Percentiles rank a stretch among this genome's conserved stretches.
These are phyloP conservation scores for Austrofundulus limnaeus DNA, from an alignment of 2,113 vertebrate genomes.

Conservation along the genomic window DNA sequence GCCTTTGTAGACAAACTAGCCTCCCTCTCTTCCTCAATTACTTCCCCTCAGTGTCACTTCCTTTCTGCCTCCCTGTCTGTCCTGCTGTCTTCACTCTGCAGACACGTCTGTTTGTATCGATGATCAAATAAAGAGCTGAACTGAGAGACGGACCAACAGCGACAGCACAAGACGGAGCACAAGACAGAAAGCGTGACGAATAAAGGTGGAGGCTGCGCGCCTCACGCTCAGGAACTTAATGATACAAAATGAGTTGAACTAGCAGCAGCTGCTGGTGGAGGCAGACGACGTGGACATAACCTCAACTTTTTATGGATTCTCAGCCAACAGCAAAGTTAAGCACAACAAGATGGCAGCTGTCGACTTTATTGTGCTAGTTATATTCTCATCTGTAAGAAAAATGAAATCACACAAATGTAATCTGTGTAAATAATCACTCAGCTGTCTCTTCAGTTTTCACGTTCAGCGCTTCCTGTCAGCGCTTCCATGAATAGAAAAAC, in stretches of 20 bases:
- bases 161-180: conserved; percentile 23
- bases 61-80: conserved; percentile 16
- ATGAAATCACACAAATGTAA: not conserved
- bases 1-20: not conserved
- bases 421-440: not conserved
- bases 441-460: not conserved
- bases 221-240: conserved; percentile 19
- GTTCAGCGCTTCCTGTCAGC: not conserved
- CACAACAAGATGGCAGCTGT: not conserved
- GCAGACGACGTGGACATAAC: too few relatives aligned
- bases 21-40: not conserved
- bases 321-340: conserved; percentile 5
- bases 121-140: conserved; percentile 21
- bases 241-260: not conserved
- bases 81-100: conserved; percentile 16
- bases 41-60: conserved; percentile 15
- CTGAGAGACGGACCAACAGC: conserved; percentile 17
- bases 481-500: not conserved
- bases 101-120: conserved; percentile 40
- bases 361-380: not conserved
- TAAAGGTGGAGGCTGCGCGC: conserved; percentile 20
- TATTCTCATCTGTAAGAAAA: too few relatives aligned
- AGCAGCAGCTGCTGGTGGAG: not conserved
- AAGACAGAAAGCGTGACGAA: conserved; percentile 8
- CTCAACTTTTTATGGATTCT: not conserved